Evolutionary conservation across 2,797 vertebrate genomes (phyloP), one percentile per base, ranked within the genome.

Genomic region (Pygocentrus nattereri): DNA sequence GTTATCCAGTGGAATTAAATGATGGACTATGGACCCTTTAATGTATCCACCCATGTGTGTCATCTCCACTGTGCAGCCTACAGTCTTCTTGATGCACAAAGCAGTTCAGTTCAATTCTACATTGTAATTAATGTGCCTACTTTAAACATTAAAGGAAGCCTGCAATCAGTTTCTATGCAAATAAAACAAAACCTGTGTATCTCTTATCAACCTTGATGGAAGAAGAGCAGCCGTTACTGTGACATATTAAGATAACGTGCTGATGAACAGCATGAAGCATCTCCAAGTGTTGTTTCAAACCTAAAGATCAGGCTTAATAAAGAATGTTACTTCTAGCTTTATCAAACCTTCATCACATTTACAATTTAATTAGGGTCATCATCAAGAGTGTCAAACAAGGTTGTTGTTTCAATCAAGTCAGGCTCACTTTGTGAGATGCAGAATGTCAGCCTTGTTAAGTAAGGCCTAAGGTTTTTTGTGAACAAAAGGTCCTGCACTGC

Each of bases 311-410:
- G 38, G 4, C 27, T 62, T 31, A 27, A 15, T 30, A 15, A 27
- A 58, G 5, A 44, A 11, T 27, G 23, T 19, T 70, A 27, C 12
- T 18, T 70, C 8, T n/a, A 44, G 19, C n/a, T n/a, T 68, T 18
- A 71, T 52, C 25, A 16, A 52, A 79, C 70, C 68, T 58, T 68
- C 49, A 59, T 65, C 34, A 74, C 4, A 59, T 79, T 79, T 50
- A 21, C 71, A 7, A 19, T 80, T 76, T 65, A 72, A 84, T 59
- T 71, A 58, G 23, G 49, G 52, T 80, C 50, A 65, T n/a, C 25
- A 31, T 61, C 31, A 65, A 25, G 27, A 25, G 44, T 16, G 5
- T 44, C 54, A 7, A 38, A 65, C 64, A 58, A 21, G 15, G 12
- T 52, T 21, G 62, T 54, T 70, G 59, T 38, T 47, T 54, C 31